A percentile compares a stretch with the other conserved stretches of the same genome.
phyloP scores from a whole-genome alignment of 2,888 invertebrate genomes.

The Drosophila mercatorum region DNA sequence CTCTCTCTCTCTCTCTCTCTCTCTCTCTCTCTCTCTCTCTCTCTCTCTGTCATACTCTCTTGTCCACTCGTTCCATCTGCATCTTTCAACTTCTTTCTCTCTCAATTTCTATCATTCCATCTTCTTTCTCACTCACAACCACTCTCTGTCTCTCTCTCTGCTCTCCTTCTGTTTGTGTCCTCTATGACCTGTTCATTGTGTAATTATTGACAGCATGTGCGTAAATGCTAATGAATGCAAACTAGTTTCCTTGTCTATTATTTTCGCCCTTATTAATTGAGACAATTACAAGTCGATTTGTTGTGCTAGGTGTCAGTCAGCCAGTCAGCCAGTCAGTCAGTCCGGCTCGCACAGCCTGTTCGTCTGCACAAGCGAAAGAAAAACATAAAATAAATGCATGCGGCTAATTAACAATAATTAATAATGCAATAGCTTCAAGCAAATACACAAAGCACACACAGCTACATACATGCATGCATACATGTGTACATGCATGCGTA shows the following conservation, averaged over 20 bases:
- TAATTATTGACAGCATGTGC: slow-evolving; percentile 23
- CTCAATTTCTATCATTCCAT: too few relatives aligned
- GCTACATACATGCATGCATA: not conserved
- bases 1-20: not conserved
- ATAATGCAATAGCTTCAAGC: slow-evolving; percentile 55
- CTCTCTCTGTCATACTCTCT: not conserved
- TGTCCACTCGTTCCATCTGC: not conserved
- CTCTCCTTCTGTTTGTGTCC: not conserved
- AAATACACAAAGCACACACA: slow-evolving; percentile 9
- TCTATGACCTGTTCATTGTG: not conserved
- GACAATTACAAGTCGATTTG: slow-evolving; percentile 64
- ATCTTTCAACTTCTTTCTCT: not conserved
- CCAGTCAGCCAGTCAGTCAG: not conserved
- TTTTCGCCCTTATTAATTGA: slow-evolving; percentile 55
- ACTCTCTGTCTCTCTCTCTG: too few relatives aligned
- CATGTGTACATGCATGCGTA: not conserved
- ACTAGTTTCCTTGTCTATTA: slow-evolving; percentile 29
- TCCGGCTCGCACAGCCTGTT: slow-evolving; percentile 4
- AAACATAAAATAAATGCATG: slow-evolving; percentile 32
- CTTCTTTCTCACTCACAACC: too few relatives aligned
- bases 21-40: not conserved
- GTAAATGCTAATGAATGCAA: slow-evolving; percentile 11
- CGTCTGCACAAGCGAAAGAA: slow-evolving; percentile 20
- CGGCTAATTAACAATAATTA: slow-evolving; percentile 67
- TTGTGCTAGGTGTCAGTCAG: slow-evolving; percentile 45